phyloP scores from a whole-genome alignment of 1,140 invertebrate species.

The Forficula auricularia region DNA sequence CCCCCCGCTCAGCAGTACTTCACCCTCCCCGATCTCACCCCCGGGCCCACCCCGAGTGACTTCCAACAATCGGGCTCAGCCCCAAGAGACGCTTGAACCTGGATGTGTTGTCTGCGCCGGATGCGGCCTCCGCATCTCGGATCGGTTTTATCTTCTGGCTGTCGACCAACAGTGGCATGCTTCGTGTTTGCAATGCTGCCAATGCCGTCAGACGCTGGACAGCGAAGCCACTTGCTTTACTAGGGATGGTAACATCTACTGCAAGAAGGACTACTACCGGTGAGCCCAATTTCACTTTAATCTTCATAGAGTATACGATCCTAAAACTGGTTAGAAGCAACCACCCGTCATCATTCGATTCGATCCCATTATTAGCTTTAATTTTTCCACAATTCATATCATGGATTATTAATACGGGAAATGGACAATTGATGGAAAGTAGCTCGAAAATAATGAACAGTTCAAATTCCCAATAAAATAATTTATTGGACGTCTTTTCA shows the following conservation, averaged over 20 bases:
- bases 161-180: conserved; percentile 87
- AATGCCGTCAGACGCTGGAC: conserved; percentile 76
- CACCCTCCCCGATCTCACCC: conserved; percentile 16
- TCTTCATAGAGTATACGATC: no score
- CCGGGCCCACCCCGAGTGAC: conserved; percentile 32
- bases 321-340: no score
- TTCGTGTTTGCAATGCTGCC: conserved; percentile 75
- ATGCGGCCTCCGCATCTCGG: conserved; percentile 65
- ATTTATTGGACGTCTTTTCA: no score
- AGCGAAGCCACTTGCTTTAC: conserved; percentile 85
- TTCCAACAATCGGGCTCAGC: conserved; percentile 28
- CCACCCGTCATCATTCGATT: no score
- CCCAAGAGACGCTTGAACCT: conserved; percentile 24
- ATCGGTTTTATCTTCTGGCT: conserved; percentile 76
- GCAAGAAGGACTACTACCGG: conserved; percentile 95
- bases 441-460: no score
- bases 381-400: no score
- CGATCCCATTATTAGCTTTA: no score
- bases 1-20: conserved; percentile 18
- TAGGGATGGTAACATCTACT: conserved; percentile 85
- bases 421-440: no score
- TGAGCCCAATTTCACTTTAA: conserved; percentile 32
- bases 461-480: no score
- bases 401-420: no score
- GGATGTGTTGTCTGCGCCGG: conserved; percentile 54